phyloP scores from a whole-genome alignment of 1,140 invertebrate species.

The Bombus terrestris region DNA sequence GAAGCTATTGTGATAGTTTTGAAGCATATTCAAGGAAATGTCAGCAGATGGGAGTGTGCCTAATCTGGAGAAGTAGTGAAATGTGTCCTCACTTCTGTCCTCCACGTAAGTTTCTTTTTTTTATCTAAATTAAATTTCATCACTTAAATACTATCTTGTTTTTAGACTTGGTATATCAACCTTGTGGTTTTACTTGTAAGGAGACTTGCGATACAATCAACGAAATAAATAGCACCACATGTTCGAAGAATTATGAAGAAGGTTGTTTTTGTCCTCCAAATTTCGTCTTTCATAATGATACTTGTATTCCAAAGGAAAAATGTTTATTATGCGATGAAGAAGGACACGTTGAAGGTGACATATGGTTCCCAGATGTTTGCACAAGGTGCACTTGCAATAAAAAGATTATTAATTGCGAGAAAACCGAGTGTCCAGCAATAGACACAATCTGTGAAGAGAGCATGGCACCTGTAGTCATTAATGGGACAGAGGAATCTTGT shows the following conservation, averaged over 20 bases:
- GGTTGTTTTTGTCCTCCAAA: slow-evolving; percentile 92
- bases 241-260: slow-evolving; percentile 84
- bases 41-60: slow-evolving; percentile 86
- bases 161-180: slow-evolving; percentile 85
- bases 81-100: slow-evolving; percentile 86
- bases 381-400: slow-evolving; percentile 88
- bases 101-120: slow-evolving; percentile 63
- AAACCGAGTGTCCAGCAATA: slow-evolving; percentile 83
- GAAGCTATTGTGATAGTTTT: slow-evolving; percentile 85
- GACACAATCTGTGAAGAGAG: slow-evolving; percentile 85
- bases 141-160: background rate
- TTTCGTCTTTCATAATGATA: slow-evolving; percentile 83
- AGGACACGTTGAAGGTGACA: slow-evolving; percentile 85
- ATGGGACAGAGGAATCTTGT: slow-evolving; percentile 85
- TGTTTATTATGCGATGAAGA: slow-evolving; percentile 87
- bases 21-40: slow-evolving; percentile 90
- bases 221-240: slow-evolving; percentile 75
- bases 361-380: slow-evolving; percentile 88
- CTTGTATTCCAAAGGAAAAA: slow-evolving; percentile 76
- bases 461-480: slow-evolving; percentile 82
- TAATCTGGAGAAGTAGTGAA: slow-evolving; percentile 86
- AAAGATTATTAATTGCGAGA: slow-evolving; percentile 83
- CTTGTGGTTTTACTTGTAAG: slow-evolving; percentile 87
- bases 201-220: slow-evolving; percentile 87
- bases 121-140: background rate